Conservation (phyloP, 2,888 invertebrate genomes). For the Macrosiphum euphorbiae region DNA sequence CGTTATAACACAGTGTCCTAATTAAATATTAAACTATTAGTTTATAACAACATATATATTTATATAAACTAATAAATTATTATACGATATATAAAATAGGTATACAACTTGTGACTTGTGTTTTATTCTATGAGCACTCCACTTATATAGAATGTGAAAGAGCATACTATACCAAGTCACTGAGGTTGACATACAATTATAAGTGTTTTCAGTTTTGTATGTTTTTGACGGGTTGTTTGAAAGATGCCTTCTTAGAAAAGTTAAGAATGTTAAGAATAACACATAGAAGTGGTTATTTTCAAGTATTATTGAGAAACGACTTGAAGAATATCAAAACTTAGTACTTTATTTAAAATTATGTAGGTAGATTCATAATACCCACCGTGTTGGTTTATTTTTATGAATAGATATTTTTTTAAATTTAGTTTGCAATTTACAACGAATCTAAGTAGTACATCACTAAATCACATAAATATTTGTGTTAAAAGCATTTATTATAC, state of each 20-base stretch:
- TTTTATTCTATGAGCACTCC: not conserved
- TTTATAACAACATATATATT: not conserved
- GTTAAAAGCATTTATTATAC: not conserved
- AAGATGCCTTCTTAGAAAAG: not conserved
- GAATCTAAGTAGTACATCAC: not conserved
- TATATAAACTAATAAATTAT: not conserved
- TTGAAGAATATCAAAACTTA: not conserved
- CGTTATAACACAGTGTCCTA: not conserved
- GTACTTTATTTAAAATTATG: not conserved
- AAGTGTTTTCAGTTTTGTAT: constrained; percentile 1
- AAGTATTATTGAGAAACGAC: not conserved
- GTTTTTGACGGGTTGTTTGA: not conserved
- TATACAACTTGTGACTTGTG: not conserved
- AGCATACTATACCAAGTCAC: not conserved
- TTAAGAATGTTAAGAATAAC: not conserved
- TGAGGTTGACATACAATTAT: not conserved
- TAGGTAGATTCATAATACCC: not conserved
- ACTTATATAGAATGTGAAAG: not conserved
- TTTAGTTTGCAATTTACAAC: not conserved
- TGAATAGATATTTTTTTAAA: not conserved
- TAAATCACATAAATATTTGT: not conserved
- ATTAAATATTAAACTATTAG: not conserved
- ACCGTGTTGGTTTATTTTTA: not conserved
- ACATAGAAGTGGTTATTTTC: not conserved
- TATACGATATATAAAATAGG: no score